Conservation (phyloP, 2,888 invertebrate species). For the Branchipolynoe longqiensis region DNA sequence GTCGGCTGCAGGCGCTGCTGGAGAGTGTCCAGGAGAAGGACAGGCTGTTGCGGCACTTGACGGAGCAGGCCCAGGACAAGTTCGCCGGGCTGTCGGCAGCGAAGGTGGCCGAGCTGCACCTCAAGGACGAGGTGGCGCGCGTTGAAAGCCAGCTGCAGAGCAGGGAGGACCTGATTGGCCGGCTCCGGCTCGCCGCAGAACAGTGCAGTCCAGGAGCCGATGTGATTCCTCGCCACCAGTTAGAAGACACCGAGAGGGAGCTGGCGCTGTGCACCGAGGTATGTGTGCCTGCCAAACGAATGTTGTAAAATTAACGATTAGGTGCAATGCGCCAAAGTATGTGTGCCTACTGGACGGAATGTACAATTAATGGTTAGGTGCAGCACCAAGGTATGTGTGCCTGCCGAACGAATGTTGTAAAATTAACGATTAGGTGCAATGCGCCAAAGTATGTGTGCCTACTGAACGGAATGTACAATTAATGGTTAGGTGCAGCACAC, state of each 20-base stretch:
- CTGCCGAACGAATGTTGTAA: too few relatives aligned
- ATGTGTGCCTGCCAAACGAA: neutral
- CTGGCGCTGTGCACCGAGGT: constrained; percentile 69
- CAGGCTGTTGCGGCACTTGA: constrained; percentile 67
- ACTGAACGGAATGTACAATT: too few relatives aligned
- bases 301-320: too few relatives aligned
- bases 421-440: too few relatives aligned
- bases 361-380: too few relatives aligned
- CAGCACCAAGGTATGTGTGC: too few relatives aligned
- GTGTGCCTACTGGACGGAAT: too few relatives aligned
- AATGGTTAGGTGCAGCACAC: constrained; percentile 69
- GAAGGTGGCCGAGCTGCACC: constrained; percentile 65
- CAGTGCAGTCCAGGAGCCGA: constrained; percentile 47
- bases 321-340: too few relatives aligned
- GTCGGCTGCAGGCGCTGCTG: constrained; percentile 67
- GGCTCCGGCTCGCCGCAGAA: constrained; percentile 53
- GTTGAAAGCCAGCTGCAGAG: constrained; percentile 67
- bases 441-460: too few relatives aligned
- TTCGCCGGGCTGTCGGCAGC: constrained; percentile 23
- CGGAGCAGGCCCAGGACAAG: constrained; percentile 58
- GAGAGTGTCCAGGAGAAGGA: constrained; percentile 73
- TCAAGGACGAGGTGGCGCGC: constrained; percentile 65
- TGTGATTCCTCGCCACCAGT: constrained; percentile 63
- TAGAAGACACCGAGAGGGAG: constrained; percentile 73
- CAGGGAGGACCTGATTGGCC: constrained; percentile 64